A percentile compares a stretch with the other conserved stretches of the same genome.
These are phyloP conservation scores for Hydroisotoma schaefferi DNA, from an alignment of 2,888 invertebrate species.

Conservation along the genomic window DNA sequence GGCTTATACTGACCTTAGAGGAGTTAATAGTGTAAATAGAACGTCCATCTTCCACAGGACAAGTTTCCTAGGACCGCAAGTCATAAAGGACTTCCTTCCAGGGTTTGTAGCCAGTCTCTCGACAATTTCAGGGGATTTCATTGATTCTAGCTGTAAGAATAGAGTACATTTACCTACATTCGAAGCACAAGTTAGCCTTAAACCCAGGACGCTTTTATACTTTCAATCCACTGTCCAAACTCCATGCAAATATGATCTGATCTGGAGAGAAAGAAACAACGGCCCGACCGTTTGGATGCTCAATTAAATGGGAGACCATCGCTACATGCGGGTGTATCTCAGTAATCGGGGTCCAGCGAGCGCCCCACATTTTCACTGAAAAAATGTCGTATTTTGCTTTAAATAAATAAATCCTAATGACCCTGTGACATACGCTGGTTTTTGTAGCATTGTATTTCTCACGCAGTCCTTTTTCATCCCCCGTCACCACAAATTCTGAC, in stretches of 20 bases:
- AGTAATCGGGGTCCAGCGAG: slow-evolving; percentile 38
- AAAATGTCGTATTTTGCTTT: background rate
- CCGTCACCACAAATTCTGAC: slow-evolving; percentile 48
- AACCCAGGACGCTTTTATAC: background rate
- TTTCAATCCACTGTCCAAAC: slow-evolving; percentile 30
- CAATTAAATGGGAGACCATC: slow-evolving; percentile 38
- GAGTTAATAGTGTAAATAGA: slow-evolving; percentile 23
- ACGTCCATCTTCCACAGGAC: slow-evolving; percentile 45
- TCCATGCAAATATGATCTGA: slow-evolving; percentile 43
- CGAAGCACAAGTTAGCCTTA: background rate
- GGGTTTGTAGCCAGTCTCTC: slow-evolving; percentile 41
- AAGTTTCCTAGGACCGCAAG: slow-evolving; percentile 44
- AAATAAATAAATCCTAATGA: background rate
- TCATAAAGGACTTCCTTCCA: slow-evolving; percentile 41
- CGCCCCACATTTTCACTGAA: slow-evolving; percentile 46
- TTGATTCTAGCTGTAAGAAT: slow-evolving; percentile 30
- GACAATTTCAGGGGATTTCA: slow-evolving; percentile 42
- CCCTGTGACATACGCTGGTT: background rate
- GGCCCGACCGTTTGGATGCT: slow-evolving; percentile 44
- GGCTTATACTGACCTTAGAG: slow-evolving; percentile 31
- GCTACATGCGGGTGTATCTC: slow-evolving; percentile 40
- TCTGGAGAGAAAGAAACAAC: slow-evolving; percentile 42
- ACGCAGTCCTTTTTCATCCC: slow-evolving; percentile 44
- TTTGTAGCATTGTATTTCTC: slow-evolving; percentile 5
- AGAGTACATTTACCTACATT: background rate